Conservation (phyloP, 2,113 vertebrate genomes). For the Siphamia tubifer region DNA sequence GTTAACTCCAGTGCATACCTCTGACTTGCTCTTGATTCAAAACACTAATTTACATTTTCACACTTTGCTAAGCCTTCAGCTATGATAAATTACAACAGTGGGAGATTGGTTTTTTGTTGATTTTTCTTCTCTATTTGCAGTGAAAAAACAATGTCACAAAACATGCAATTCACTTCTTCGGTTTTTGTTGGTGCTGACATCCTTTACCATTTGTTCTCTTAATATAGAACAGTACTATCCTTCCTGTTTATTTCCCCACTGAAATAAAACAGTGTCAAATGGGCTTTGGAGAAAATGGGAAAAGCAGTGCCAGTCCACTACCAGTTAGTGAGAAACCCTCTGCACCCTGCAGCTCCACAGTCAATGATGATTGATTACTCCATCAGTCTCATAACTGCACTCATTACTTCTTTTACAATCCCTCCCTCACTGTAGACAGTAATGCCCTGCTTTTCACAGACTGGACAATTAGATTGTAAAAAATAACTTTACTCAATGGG, state of each 20-base stretch:
- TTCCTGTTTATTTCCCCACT: constrained; percentile 12
- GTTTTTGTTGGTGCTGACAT: too few relatives aligned
- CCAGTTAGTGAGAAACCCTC: constrained; percentile 43
- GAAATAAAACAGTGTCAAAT: constrained; percentile 51
- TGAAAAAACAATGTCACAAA: too few relatives aligned
- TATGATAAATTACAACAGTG: background rate
- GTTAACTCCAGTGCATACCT: background rate
- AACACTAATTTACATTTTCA: constrained; percentile 17
- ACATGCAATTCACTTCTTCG: too few relatives aligned
- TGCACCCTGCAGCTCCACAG: constrained; percentile 52
- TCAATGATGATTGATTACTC: constrained; percentile 72
- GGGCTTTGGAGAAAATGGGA: constrained; percentile 51
- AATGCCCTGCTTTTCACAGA: constrained; percentile 12
- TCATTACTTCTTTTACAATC: constrained; percentile 59
- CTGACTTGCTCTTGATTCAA: constrained; percentile 1
- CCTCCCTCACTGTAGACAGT: constrained; percentile 8
- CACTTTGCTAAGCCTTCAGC: background rate
- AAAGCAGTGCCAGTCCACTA: constrained; percentile 36
- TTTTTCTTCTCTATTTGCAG: too few relatives aligned
- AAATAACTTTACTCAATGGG: background rate
- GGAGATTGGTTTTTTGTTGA: too few relatives aligned
- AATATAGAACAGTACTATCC: background rate
- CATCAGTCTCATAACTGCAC: constrained; percentile 62
- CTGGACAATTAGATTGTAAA: background rate
- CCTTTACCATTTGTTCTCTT: too few relatives aligned